A percentile compares a stretch with the other conserved stretches of the same genome.
phyloP scores from a whole-genome alignment of 92 coral and sea anemone species.

The Umimayanthus kanabou region DNA sequence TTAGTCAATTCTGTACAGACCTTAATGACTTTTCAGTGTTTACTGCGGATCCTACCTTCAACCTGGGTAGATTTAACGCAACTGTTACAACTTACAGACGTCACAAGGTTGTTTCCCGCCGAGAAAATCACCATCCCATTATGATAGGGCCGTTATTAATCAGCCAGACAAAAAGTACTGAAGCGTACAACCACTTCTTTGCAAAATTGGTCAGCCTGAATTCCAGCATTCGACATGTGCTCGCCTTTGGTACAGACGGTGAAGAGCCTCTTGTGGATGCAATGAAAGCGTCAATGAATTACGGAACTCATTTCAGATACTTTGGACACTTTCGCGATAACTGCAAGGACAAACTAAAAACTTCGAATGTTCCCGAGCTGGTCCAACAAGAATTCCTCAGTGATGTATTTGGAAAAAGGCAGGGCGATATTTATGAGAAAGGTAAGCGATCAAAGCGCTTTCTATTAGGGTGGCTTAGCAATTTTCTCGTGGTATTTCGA shows the following conservation, averaged over 20 bases:
- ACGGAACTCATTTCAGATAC: slow-evolving; percentile 57
- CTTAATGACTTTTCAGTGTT: slow-evolving; percentile 46
- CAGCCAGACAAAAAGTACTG: slow-evolving; percentile 56
- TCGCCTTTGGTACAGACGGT: slow-evolving; percentile 64
- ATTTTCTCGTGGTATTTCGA: too few species aligned
- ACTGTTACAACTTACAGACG: slow-evolving; percentile 52
- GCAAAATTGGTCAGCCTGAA: slow-evolving; percentile 48
- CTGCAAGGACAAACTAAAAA: slow-evolving; percentile 47
- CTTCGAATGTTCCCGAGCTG: slow-evolving; percentile 33
- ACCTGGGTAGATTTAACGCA: slow-evolving; percentile 59
- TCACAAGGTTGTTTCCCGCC: slow-evolving; percentile 38
- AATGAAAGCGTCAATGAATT: slow-evolving; percentile 52
- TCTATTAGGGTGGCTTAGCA: too few species aligned
- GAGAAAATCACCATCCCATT: slow-evolving; percentile 49
- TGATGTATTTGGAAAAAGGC: slow-evolving; percentile 42
- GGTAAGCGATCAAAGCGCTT: not conserved
- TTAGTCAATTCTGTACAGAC: slow-evolving; percentile 57
- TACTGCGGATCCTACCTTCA: slow-evolving; percentile 55
- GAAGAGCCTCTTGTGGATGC: slow-evolving; percentile 63
- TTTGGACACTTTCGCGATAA: slow-evolving; percentile 64
- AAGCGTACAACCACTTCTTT: slow-evolving; percentile 58
- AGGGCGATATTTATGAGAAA: slow-evolving; percentile 19
- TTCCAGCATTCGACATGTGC: slow-evolving; percentile 43
- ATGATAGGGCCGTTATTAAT: slow-evolving; percentile 63
- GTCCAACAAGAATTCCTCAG: slow-evolving; percentile 46